These are phyloP conservation scores for Heliconius ethilla DNA, from an alignment of 2,888 invertebrate genomes.

Conservation along the genomic window DNA sequence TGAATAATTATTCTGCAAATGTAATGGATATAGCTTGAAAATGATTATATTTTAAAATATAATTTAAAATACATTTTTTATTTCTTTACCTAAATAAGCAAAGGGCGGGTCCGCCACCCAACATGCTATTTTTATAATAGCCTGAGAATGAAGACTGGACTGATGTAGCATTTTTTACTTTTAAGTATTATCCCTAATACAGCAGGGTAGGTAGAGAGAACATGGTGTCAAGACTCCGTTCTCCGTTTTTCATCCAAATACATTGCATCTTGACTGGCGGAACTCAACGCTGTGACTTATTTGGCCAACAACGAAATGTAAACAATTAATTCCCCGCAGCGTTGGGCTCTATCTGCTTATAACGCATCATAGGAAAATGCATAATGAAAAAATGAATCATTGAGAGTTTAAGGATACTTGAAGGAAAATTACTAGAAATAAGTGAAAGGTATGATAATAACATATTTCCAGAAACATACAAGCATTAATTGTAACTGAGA, in stretches of 20 bases:
- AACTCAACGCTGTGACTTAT: not conserved
- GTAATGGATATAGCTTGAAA: too few species aligned
- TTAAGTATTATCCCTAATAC: too few species aligned
- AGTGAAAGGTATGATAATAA: slow-evolving; percentile 11
- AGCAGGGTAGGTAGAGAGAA: too few species aligned
- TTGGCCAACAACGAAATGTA: not conserved
- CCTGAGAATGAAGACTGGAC: too few species aligned
- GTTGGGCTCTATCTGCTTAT: not conserved
- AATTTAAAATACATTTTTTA: not conserved
- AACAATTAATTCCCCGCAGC: not conserved
- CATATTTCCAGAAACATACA: slow-evolving; percentile 13
- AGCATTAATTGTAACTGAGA: too few species aligned
- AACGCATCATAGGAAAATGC: not conserved
- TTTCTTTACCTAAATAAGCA: not conserved
- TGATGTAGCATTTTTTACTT: too few species aligned
- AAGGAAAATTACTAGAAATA: slow-evolving; percentile 13
- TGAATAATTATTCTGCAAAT: not conserved
- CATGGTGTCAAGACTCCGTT: too few species aligned
- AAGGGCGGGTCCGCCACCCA: not conserved
- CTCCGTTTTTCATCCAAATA: not conserved
- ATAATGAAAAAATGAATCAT: not conserved
- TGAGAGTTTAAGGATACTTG: not conserved
- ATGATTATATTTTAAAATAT: too few species aligned
- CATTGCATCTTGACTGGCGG: not conserved
- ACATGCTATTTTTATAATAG: too few species aligned